phyloP scores from a whole-genome alignment of 2,888 invertebrate genomes.

The Diaprepes abbreviatus region DNA sequence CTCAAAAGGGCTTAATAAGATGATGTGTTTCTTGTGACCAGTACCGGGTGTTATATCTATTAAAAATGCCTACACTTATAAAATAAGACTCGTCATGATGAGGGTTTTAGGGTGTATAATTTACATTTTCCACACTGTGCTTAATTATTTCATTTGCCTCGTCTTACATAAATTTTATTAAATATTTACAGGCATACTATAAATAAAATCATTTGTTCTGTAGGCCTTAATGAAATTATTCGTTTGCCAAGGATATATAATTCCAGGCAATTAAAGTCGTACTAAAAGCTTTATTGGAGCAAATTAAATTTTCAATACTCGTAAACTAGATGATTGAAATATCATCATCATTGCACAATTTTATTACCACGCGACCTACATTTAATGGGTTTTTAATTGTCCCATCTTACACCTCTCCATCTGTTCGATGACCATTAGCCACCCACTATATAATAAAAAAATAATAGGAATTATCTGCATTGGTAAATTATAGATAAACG shows the following conservation, averaged over 20 bases:
- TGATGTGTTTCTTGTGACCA: too few species aligned
- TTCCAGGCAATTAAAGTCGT: conserved; percentile 17
- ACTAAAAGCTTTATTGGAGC: conserved; percentile 18
- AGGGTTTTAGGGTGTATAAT: too few species aligned
- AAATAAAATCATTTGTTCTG: not conserved
- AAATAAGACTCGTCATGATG: too few species aligned
- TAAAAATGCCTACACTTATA: too few species aligned
- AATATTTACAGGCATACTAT: too few species aligned
- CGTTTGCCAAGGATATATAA: conserved; percentile 4
- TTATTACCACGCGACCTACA: conserved; percentile 33
- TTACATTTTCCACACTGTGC: too few species aligned
- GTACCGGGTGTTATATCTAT: too few species aligned
- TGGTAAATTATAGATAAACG: not conserved
- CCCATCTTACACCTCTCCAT: conserved; percentile 17
- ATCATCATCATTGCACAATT: conserved; percentile 17
- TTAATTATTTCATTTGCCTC: too few species aligned
- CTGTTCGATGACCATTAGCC: conserved; percentile 6
- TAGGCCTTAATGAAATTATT: not conserved
- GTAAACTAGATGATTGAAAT: conserved; percentile 32
- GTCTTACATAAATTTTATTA: too few species aligned
- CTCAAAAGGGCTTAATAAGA: too few species aligned
- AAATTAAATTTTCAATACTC: conserved; percentile 21
- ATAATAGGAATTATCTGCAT: conserved; percentile 4
- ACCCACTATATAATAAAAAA: conserved; percentile 12
- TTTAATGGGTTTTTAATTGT: conserved; percentile 32